Evolutionary conservation across 2,113 vertebrate species (phyloP).

Genomic region (Protobothrops mucrosquamatus): DNA sequence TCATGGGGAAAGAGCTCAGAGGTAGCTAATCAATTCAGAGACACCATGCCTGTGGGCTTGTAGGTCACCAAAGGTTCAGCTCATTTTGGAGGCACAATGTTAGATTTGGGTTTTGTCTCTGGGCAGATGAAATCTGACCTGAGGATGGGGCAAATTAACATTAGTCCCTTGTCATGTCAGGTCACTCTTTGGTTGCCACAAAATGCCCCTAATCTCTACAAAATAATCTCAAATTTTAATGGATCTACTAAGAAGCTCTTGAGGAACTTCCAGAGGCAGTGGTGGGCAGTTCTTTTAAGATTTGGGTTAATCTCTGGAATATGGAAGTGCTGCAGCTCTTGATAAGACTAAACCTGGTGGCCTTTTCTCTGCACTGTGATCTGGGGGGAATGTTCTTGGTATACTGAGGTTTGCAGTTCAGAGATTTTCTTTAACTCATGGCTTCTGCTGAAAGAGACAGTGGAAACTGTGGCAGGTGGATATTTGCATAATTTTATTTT

Average conservation of each 20-base stretch:
- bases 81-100: background rate
- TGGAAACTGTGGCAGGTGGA: background rate
- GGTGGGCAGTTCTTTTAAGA: background rate
- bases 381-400: background rate
- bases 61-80: background rate
- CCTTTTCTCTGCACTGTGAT: background rate
- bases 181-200: background rate
- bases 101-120: background rate
- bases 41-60: background rate
- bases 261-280: background rate
- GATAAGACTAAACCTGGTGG: background rate
- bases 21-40: background rate
- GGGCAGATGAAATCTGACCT: background rate
- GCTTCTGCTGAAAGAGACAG: background rate
- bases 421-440: background rate
- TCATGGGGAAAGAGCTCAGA: background rate
- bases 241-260: background rate
- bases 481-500: background rate
- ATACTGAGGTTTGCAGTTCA: background rate
- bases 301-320: background rate
- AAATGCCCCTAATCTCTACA: background rate
- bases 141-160: background rate
- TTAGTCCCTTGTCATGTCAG: background rate
- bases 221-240: background rate
- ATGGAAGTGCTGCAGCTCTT: background rate